Conservation (phyloP, 1,140 invertebrate genomes). For the Chlorops oryzae region DNA sequence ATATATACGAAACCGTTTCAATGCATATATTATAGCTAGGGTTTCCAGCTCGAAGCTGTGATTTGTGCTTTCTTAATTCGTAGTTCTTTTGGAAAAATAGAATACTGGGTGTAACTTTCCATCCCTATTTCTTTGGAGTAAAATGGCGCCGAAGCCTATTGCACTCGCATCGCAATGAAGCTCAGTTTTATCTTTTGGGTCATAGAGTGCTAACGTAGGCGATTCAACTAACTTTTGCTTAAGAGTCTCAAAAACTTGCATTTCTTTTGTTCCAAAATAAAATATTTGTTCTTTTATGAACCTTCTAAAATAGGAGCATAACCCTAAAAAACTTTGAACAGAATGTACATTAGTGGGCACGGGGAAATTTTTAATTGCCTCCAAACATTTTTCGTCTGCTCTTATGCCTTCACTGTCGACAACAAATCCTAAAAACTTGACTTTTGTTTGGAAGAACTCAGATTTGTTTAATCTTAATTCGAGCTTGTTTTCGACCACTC, state of each 20-base stretch:
- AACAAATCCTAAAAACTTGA: constrained; percentile 41
- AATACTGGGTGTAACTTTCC: constrained; percentile 33
- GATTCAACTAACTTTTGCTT: constrained; percentile 13
- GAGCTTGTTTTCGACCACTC: not conserved
- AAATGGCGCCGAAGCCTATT: constrained; percentile 31
- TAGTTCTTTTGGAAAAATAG: constrained; percentile 44
- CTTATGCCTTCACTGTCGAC: constrained; percentile 19
- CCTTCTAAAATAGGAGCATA: constrained; percentile 41
- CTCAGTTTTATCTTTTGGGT: constrained; percentile 32
- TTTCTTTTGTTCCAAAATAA: constrained; percentile 1
- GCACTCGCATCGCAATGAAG: constrained; percentile 25
- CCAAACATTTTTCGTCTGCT: constrained; percentile 27
- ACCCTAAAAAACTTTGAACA: constrained; percentile 40
- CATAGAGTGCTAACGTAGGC: constrained; percentile 37
- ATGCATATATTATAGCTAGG: constrained; percentile 49
- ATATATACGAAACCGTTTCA: constrained; percentile 51
- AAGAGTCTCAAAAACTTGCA: constrained; percentile 7
- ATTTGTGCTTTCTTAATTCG: constrained; percentile 45
- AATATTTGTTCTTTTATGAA: constrained; percentile 21
- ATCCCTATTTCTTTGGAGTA: constrained; percentile 27
- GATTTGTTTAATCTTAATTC: constrained; percentile 41
- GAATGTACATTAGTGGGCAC: constrained; percentile 21
- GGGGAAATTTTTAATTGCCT: constrained; percentile 36
- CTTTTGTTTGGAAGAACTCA: constrained; percentile 23
- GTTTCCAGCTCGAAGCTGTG: constrained; percentile 50